A percentile compares a stretch with the other conserved stretches of the same genome.
Conservation (phyloP, 1,140 invertebrate genomes). For the Venustaconcha ellipsiformis region DNA sequence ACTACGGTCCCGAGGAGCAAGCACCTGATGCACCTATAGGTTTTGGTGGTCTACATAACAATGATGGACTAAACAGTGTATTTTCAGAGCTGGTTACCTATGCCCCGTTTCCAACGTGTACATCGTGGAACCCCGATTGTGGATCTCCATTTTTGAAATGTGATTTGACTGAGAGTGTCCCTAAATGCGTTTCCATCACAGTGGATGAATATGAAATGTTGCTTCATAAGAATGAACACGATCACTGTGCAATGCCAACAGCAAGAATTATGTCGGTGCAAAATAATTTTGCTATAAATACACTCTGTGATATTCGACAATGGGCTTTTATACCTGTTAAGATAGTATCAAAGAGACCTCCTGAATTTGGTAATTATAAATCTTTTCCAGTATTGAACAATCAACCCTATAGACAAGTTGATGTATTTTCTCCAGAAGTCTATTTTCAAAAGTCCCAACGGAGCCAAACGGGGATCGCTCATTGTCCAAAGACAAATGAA, state of each 20-base stretch:
- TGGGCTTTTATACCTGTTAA: slow-evolving; percentile 33
- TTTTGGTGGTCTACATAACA: slow-evolving; percentile 23
- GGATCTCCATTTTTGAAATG: slow-evolving; percentile 21
- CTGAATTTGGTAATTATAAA: slow-evolving; percentile 32
- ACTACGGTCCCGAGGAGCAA: slow-evolving; percentile 15
- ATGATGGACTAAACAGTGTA: slow-evolving; percentile 24
- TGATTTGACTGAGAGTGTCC: slow-evolving; percentile 4
- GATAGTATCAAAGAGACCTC: slow-evolving; percentile 26
- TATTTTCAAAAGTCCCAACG: slow-evolving; percentile 10
- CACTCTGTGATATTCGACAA: slow-evolving; percentile 28
- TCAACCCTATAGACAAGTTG: slow-evolving; percentile 16
- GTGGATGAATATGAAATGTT: slow-evolving; percentile 13
- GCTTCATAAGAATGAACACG: slow-evolving; percentile 2
- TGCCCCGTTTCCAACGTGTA: slow-evolving; percentile 24
- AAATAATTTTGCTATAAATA: slow-evolving; percentile 29
- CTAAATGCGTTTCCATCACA: slow-evolving; percentile 23
- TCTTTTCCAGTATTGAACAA: slow-evolving; percentile 29
- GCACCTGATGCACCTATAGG: slow-evolving; percentile 16
- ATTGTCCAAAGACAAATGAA: slow-evolving; percentile 21
- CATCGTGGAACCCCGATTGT: slow-evolving; percentile 17
- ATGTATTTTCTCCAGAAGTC: slow-evolving; percentile 28
- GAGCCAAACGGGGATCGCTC: slow-evolving; percentile 13
- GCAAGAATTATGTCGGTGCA: slow-evolving; percentile 19
- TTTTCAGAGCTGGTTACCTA: slow-evolving; percentile 34
- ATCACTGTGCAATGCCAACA: slow-evolving; percentile 13